phyloP scores from a whole-genome alignment of 2,888 invertebrate species.

The Ormyrus pomaceus region DNA sequence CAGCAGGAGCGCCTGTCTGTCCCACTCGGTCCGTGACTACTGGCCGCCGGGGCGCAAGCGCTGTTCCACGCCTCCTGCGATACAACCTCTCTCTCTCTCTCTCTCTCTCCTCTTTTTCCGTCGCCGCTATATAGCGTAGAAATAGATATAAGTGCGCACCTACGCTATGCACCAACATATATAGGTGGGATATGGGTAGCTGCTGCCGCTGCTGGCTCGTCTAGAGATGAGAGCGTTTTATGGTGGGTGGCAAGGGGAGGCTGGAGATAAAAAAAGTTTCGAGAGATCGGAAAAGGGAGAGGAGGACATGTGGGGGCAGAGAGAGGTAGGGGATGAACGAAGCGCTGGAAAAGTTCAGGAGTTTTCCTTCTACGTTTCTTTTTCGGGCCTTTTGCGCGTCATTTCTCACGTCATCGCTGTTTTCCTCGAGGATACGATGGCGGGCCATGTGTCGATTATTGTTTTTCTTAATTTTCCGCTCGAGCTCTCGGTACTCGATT shows the following conservation, averaged over 20 bases:
- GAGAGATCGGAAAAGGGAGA: slow-evolving; percentile 45
- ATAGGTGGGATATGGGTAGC: neutral
- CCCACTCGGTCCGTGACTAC: slow-evolving; percentile 53
- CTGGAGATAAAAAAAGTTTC: slow-evolving; percentile 55
- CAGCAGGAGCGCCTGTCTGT: slow-evolving; percentile 29
- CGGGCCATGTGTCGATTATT: no score
- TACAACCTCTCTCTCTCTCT: neutral
- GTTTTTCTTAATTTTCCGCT: no score
- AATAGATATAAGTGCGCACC: slow-evolving; percentile 27
- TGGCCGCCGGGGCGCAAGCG: slow-evolving; percentile 52
- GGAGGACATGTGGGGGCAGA: slow-evolving; percentile 44
- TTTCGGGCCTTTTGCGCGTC: slow-evolving; percentile 38
- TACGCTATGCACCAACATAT: neutral
- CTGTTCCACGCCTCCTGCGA: neutral
- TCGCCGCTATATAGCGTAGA: neutral
- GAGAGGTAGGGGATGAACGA: neutral
- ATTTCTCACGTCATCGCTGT: slow-evolving; percentile 38
- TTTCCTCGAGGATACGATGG: neutral
- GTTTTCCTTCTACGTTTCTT: slow-evolving; percentile 39
- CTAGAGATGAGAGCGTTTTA: slow-evolving; percentile 27
- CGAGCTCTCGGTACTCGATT: no score
- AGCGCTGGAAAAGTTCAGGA: slow-evolving; percentile 40
- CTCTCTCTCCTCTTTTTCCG: slow-evolving; percentile 28
- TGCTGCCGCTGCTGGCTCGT: neutral
- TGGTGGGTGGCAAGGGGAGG: neutral